Conservation (phyloP, 2,797 vertebrate species). For the Microhierax caerulescens region DNA sequence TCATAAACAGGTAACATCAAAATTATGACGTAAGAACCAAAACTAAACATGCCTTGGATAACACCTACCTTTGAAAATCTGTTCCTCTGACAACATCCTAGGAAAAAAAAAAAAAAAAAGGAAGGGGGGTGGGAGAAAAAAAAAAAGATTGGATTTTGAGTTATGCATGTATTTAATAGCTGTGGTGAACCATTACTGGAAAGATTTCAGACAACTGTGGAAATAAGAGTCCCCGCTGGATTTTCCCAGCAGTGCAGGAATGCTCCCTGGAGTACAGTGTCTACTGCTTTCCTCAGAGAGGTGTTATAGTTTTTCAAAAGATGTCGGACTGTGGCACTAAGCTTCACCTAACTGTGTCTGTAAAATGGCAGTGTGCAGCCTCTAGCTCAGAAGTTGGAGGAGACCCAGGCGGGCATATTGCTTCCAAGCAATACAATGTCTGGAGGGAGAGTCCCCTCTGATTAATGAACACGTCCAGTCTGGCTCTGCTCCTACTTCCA, state of each 20-base stretch:
- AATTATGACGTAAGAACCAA: not conserved
- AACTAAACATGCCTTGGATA: not conserved
- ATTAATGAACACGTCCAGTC: not conserved
- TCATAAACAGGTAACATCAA: not conserved
- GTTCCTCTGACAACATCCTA: not conserved
- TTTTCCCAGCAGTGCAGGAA: not conserved
- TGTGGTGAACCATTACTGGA: not conserved
- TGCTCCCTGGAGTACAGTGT: not conserved
- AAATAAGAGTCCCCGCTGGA: not conserved
- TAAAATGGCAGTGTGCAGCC: not conserved
- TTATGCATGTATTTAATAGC: not conserved
- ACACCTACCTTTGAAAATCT: not conserved
- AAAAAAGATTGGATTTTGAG: rapidly evolving
- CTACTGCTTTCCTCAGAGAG: not conserved
- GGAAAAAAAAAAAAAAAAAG: rapidly evolving
- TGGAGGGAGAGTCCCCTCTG: not conserved
- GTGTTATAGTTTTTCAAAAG: not conserved
- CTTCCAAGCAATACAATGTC: not conserved
- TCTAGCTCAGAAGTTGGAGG: not conserved
- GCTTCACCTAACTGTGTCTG: not conserved
- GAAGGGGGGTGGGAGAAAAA: rapidly evolving
- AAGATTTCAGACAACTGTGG: not conserved
- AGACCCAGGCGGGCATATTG: not conserved
- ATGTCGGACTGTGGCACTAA: not conserved
- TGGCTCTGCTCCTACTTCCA: not conserved